These are phyloP conservation scores for Reticulitermes speratus DNA, from an alignment of 1,140 invertebrate species.

Conservation along the genomic window DNA sequence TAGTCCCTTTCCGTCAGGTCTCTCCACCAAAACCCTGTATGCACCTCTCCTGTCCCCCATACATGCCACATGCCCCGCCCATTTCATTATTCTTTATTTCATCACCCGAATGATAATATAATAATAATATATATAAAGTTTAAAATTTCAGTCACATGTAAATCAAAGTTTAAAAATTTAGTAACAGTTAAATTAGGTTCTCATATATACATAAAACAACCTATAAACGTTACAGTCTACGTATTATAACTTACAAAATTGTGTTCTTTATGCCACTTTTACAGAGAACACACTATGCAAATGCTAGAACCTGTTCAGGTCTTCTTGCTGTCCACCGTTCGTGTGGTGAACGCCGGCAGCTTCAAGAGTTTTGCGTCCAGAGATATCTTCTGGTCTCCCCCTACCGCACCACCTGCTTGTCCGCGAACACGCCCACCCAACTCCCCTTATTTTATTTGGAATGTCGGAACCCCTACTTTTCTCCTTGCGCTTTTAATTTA, in stretches of 20 bases:
- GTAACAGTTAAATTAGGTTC: too few species aligned
- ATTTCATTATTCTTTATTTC: too few species aligned
- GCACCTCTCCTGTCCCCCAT: too few species aligned
- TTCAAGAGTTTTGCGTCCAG: background rate
- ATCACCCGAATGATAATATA: too few species aligned
- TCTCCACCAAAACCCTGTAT: too few species aligned
- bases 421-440: background rate
- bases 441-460: background rate
- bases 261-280: background rate
- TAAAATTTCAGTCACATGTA: too few species aligned
- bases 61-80: too few species aligned
- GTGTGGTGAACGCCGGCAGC: background rate
- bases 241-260: background rate
- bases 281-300: background rate
- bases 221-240: too few species aligned
- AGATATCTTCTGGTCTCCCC: background rate
- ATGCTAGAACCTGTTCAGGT: background rate
- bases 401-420: background rate
- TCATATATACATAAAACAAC: too few species aligned
- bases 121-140: too few species aligned
- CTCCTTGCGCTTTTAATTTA: background rate
- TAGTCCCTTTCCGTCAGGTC: too few species aligned
- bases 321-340: background rate
- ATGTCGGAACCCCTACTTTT: background rate
- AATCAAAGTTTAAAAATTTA: too few species aligned